Percentiles rank a stretch among this genome's conserved stretches.
Conservation (phyloP, 2,797 vertebrate species). For the Bovichtus variegatus region DNA sequence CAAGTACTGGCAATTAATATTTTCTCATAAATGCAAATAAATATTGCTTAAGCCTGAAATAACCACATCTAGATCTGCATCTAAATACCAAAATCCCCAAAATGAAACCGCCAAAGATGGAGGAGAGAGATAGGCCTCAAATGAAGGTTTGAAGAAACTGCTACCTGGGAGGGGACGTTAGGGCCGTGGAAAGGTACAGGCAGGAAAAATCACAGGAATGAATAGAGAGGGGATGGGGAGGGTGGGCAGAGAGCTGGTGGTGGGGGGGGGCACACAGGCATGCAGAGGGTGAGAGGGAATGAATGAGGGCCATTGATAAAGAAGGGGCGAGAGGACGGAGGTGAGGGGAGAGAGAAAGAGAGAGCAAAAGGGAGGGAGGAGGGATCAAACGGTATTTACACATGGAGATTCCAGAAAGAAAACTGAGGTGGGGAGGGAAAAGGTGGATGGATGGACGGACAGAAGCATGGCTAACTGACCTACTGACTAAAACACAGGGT, state of each 20-base stretch:
- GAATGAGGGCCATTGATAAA: slow-evolving; percentile 80
- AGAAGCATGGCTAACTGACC: slow-evolving; percentile 56
- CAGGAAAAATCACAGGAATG: slow-evolving; percentile 72
- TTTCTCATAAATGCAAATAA: slow-evolving; percentile 1
- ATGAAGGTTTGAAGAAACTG: slow-evolving; percentile 42
- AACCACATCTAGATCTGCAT: slow-evolving; percentile 47
- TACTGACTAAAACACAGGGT: slow-evolving; percentile 64
- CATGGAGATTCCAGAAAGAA: slow-evolving; percentile 53
- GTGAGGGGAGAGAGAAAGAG: slow-evolving; percentile 43
- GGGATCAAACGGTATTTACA: slow-evolving; percentile 77
- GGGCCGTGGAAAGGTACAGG: slow-evolving; percentile 76
- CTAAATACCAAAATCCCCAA: slow-evolving; percentile 46
- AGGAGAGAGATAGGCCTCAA: slow-evolving; percentile 46
- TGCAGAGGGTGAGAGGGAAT: slow-evolving; percentile 71
- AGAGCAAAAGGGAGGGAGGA: slow-evolving; percentile 48
- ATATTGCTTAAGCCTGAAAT: slow-evolving; percentile 35
- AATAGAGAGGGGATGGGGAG: slow-evolving; percentile 48
- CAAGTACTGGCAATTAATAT: not conserved
- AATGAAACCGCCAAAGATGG: slow-evolving; percentile 61
- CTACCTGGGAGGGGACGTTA: slow-evolving; percentile 47
- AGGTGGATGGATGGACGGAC: slow-evolving; percentile 29
- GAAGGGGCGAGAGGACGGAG: slow-evolving; percentile 52
- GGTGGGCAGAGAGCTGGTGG: slow-evolving; percentile 45
- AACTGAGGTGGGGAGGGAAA: slow-evolving; percentile 26
- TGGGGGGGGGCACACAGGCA: slow-evolving; percentile 69